phyloP scores from a whole-genome alignment of 2,888 invertebrate species.

The Abrostola tripartita region DNA sequence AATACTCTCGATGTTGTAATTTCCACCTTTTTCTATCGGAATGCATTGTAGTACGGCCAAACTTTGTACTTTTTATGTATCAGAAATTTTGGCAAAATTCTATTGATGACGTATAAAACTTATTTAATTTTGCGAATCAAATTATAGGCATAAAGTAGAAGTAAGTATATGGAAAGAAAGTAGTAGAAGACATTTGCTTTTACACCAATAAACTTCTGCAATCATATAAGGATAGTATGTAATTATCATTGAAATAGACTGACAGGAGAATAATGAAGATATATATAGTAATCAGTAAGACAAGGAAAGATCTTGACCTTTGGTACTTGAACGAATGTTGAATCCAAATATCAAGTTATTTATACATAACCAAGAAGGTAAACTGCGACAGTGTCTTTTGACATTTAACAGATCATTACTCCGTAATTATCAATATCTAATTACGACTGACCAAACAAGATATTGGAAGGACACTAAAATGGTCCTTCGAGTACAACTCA shows the following conservation, averaged over 20 bases:
- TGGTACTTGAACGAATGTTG: slow-evolving; percentile 16
- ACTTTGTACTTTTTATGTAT: too few relatives aligned
- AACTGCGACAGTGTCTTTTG: slow-evolving; percentile 14
- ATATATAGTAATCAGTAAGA: background rate
- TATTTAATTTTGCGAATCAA: background rate
- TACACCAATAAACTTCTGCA: too few relatives aligned
- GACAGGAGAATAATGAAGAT: background rate
- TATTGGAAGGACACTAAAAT: background rate
- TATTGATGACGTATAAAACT: too few relatives aligned
- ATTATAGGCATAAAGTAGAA: background rate
- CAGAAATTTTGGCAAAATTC: too few relatives aligned
- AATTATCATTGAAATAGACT: background rate
- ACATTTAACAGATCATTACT: slow-evolving; percentile 33
- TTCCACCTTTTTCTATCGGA: too few relatives aligned
- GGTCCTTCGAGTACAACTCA: background rate
- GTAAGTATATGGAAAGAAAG: background rate
- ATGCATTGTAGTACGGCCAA: too few relatives aligned
- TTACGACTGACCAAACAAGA: background rate
- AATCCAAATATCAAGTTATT: slow-evolving; percentile 30
- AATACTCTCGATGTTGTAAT: too few relatives aligned
- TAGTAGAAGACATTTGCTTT: too few relatives aligned
- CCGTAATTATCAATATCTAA: slow-evolving; percentile 7
- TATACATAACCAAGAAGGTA: slow-evolving; percentile 9
- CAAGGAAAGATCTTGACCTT: slow-evolving; percentile 40
- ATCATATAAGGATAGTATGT: too few relatives aligned